These are phyloP conservation scores for Xestoiulus laeticollis DNA, from an alignment of 2,888 invertebrate genomes.

Conservation along the genomic window DNA sequence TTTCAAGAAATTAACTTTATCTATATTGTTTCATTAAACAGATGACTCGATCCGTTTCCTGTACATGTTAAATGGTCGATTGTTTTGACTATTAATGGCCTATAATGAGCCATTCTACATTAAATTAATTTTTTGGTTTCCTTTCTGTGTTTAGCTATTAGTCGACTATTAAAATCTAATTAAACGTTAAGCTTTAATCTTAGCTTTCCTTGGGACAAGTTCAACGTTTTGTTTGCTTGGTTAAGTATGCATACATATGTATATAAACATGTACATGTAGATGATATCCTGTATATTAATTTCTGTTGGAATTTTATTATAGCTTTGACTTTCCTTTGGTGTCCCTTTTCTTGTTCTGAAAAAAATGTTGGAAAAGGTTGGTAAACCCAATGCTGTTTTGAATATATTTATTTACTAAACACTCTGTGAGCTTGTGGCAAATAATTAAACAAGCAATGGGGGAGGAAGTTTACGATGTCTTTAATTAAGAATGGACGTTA, in stretches of 20 bases:
- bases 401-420: neutral
- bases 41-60: neutral
- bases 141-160: too few species aligned
- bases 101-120: neutral
- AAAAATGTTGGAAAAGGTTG: neutral
- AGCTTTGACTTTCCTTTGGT: neutral
- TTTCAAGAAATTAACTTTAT: neutral
- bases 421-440: neutral
- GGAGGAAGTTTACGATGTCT: neutral
- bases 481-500: conserved; percentile 36
- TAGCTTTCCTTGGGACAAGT: too few species aligned
- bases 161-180: too few species aligned
- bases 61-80: too few species aligned
- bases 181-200: too few species aligned
- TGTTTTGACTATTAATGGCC: neutral
- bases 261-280: too few species aligned
- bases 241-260: too few species aligned
- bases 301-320: neutral
- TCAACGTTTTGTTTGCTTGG: too few species aligned
- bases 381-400: neutral
- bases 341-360: too few species aligned
- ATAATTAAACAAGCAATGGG: neutral
- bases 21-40: neutral
- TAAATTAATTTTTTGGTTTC: neutral
- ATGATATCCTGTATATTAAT: neutral